Evolutionary conservation across 2,113 vertebrate species (phyloP).

Genomic region (Coryphaenoides rupestris): DNA sequence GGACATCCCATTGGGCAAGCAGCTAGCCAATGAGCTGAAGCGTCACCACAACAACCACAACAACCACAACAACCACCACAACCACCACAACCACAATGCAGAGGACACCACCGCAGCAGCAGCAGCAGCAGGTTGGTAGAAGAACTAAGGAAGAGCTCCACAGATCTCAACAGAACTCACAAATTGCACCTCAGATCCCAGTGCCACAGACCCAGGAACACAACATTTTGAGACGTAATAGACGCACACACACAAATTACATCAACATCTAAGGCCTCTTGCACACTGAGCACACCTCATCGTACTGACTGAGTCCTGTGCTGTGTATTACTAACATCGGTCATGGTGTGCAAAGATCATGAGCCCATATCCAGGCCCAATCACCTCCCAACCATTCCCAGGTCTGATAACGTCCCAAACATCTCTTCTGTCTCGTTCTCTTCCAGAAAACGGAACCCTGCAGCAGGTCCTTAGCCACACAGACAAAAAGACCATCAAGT

Average conservation of each 20-base stretch:
- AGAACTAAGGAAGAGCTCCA: too few relatives aligned
- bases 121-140: slow-evolving; percentile 64
- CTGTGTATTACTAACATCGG: too few relatives aligned
- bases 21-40: slow-evolving; percentile 83
- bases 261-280: too few relatives aligned
- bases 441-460: slow-evolving; percentile 84
- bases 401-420: too few relatives aligned
- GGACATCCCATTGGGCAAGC: slow-evolving; percentile 75
- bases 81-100: slow-evolving; percentile 61
- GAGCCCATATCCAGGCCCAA: background rate
- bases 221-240: too few relatives aligned
- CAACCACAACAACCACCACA: slow-evolving; percentile 10
- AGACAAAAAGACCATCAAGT: slow-evolving; percentile 92
- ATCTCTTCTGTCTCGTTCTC: slow-evolving; percentile 20
- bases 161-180: too few relatives aligned
- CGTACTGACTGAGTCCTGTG: too few relatives aligned
- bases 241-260: too few relatives aligned
- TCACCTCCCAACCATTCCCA: slow-evolving; percentile 17
- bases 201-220: too few relatives aligned
- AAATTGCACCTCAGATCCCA: too few relatives aligned
- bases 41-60: slow-evolving; percentile 69
- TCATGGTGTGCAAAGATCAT: too few relatives aligned
- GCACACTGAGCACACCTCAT: too few relatives aligned
- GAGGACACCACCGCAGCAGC: slow-evolving; percentile 80
- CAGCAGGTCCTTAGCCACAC: slow-evolving; percentile 79